Evolutionary conservation across 1,140 invertebrate genomes (phyloP), one percentile per base, ranked within the genome.

Genomic region (Holotrichia oblita): DNA sequence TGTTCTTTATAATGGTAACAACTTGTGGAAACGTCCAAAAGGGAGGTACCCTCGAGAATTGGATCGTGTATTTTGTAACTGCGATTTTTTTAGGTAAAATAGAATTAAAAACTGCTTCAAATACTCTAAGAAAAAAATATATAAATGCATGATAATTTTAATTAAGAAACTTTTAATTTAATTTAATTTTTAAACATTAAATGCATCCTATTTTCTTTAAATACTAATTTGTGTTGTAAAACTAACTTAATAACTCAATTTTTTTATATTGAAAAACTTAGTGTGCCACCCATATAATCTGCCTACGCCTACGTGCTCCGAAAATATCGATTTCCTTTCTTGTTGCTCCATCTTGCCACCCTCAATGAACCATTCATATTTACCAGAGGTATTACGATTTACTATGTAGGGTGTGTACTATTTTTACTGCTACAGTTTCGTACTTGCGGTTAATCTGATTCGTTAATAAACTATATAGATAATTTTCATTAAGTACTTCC

Each of bases 331-430:
- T 69, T 27, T 69, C 22, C 27, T 14, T 69, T 34, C 61, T 69
- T 69, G 61, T 69, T 69, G 61, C 61, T 69, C 27, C 61, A 69
- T 55, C 61, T 69, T 69, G 61, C 61, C 27, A 22, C 61, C 61
- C 22, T 69, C 61, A 69, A 69, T 69, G 61, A 69, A 69, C 61
- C 61, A 69, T 69, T 69, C 61, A 69, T 69, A 34, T 69, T 34
- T 22, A 20, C 20, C 22, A 4, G 27, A 69, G 61, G 17, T 27
- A 27, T 27, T 69, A 69, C 61, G 22, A 27, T 34, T 34, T 69
- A 69, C 61, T 69, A 69, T 69, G 61, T 8, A 14, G 6, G 61
- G 22, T 34, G 27, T 34, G 22, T 69, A 69, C 61, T 9, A 69
- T 69, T 69, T 69, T 69, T 34, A 34, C 27, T 34, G 27, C 27